Evolutionary conservation across 2,888 invertebrate genomes (phyloP).

Genomic region (Luperina nickerlii): DNA sequence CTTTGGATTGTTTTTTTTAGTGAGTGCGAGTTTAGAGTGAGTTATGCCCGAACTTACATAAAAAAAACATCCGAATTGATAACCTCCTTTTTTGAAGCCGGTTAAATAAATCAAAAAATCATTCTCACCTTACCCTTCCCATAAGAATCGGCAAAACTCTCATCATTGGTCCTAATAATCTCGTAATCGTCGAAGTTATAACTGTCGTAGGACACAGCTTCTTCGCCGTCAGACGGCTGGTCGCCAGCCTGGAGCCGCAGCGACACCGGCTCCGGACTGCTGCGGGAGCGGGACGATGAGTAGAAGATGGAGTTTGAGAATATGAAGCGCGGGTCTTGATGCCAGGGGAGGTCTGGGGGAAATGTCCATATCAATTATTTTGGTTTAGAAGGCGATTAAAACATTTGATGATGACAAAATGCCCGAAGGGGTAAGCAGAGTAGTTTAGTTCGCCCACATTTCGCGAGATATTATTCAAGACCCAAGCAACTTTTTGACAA

Average conservation of each 20-base stretch:
- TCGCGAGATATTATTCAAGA: background rate
- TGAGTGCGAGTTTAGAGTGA: too few species aligned
- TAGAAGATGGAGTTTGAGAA: conserved; percentile 82
- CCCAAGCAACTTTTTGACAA: background rate
- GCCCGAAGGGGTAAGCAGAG: background rate
- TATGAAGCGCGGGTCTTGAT: conserved; percentile 81
- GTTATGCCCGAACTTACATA: too few species aligned
- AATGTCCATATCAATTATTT: background rate
- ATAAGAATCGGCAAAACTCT: conserved; percentile 74
- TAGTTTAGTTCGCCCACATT: background rate
- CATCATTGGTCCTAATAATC: conserved; percentile 80
- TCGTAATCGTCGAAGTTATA: conserved; percentile 86
- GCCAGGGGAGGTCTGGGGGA: conserved; percentile 84
- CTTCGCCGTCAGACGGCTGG: conserved; percentile 80
- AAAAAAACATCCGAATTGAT: too few species aligned
- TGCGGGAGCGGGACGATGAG: conserved; percentile 68
- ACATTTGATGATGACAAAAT: background rate
- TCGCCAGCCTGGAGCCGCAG: conserved; percentile 34
- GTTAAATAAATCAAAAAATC: too few species aligned
- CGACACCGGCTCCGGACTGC: conserved; percentile 60
- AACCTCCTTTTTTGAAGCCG: too few species aligned
- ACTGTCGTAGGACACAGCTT: conserved; percentile 80
- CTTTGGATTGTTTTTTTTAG: too few species aligned
- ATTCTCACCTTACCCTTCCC: conserved; percentile 58
- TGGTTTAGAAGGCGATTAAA: background rate